Base-by-base conservation (phyloP, 2,797 vertebrate species). In the Echiichthys vipera region DNA sequence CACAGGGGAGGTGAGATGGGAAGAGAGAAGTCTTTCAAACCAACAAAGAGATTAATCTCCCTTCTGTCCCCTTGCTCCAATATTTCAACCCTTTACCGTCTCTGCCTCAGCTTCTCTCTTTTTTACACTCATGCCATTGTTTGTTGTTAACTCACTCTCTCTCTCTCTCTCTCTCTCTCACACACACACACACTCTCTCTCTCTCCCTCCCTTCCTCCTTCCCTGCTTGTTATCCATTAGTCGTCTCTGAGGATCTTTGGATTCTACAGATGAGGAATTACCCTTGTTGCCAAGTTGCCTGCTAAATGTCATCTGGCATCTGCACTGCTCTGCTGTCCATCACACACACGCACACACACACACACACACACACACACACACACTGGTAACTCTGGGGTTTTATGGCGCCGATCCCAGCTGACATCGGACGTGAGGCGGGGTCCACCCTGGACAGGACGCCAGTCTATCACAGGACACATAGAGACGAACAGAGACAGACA, bases 201-300 rank as follows among this genome's bases (percentile, higher is more conserved):
- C 27, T 7, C 8, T 29, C 39, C 9, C 43, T 64, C 22, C 29
- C 18, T 5, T 42, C 54, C 65, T 30, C 29, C 8, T 5, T 58
- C 2, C 18, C 22, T 29, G 39, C 1, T 17, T n/a, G 54, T 69
- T 54, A 76, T 46, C 46, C 65, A 54, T 66, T 24, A 24, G 29
- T 32, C 1, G 1, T 45, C 71, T 69, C 78, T 20, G 9, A 71
- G 73, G 69, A 47, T 46, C 68, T 20, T 39, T 32, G 34, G 50
- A 72, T 56, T 64, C 62, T 57, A 5, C 73, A 76, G 74, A 80
- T 76, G 81, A 84, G 56, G 62, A 78, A 76, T 75, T 18, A 74
- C 70, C 47, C 39, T 47, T 45, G 84, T 81, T 89, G 85, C 85
- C 57, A 80, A 62, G 88, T 70, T 83, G 18, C 65, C 56, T 43